Conservation (phyloP, 2,888 invertebrate genomes). For the Eurois occulta region DNA sequence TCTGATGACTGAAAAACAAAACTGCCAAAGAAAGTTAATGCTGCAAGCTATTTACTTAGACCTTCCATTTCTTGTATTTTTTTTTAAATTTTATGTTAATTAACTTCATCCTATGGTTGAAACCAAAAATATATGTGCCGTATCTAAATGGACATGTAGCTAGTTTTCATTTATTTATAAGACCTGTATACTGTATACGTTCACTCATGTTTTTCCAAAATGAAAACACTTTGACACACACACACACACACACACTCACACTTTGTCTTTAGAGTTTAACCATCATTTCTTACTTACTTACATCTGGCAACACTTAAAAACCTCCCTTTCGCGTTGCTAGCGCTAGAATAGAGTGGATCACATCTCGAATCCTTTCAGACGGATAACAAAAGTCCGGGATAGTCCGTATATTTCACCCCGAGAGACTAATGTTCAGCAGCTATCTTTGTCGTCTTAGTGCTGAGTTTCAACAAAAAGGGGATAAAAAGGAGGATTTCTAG, state of each 20-base stretch:
- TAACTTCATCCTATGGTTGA: not conserved
- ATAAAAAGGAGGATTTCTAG: constrained; percentile 5
- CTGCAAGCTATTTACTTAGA: too few relatives aligned
- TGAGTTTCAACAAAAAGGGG: not conserved
- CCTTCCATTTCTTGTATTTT: too few relatives aligned
- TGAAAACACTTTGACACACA: too few relatives aligned
- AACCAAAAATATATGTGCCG: not conserved
- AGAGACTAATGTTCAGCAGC: constrained; percentile 38
- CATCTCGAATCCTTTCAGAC: constrained; percentile 35
- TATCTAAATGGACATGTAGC: not conserved
- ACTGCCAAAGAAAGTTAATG: too few relatives aligned
- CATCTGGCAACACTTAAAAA: constrained; percentile 29
- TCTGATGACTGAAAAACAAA: not conserved
- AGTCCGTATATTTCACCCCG: constrained; percentile 46
- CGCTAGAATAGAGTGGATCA: constrained; percentile 37
- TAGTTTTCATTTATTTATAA: not conserved
- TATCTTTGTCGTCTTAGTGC: constrained; percentile 44
- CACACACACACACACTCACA: too few relatives aligned
- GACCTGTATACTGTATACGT: not conserved
- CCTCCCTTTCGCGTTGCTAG: constrained; percentile 1
- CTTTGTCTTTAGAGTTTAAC: not conserved
- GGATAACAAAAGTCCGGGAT: constrained; percentile 39
- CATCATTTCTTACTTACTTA: not conserved
- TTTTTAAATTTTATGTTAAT: not conserved
- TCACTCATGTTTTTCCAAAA: not conserved